Base-by-base conservation (phyloP, 2,113 vertebrate genomes). In the Gavialis gangeticus region DNA sequence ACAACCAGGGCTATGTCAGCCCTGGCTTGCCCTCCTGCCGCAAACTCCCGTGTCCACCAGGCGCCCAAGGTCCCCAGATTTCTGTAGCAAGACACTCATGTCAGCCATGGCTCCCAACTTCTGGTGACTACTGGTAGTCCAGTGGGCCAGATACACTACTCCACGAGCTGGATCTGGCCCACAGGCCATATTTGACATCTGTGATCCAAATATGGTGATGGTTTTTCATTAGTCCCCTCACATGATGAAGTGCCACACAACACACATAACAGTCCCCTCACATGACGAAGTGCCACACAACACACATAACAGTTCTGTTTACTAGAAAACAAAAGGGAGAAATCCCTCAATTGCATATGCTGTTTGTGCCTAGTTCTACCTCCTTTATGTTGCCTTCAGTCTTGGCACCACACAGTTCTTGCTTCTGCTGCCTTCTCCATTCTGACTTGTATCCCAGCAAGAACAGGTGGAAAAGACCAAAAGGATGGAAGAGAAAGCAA, bases 401-500 rank as follows among this genome's bases (percentile, higher is more conserved):
- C 34, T 22, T 25, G 67, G 67, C 19, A 37, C 21, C 24, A 12
- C 37, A 12, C 2, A 28, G 22, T 75, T 87, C 63, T 90, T 75
- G 71, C 59, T 88, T 86, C 88, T 84, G 62, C 58, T 22, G 81
- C 56, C 78, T 46, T 46, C 46, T 93, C 59, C 86, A 8, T 67
- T 28, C 56, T 24, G 21, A 5, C 63, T 87, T 91, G 59, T 92
- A 88, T 88, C 56, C 67, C 59, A 78, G 67, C 85, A 83, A 46
- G 2, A 7, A 54, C 13, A 83, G 82, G 75, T 17, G 85, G 64
- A 79, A 10, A 22, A 64, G 15, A 37, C 1, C 0, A 28, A 67
- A 79, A 67, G 66, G 24, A 7, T 1, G 5, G 9, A 86, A 66
- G 15, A 7, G 0, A 6, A 15, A 34, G 80, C 59, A 3, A 0